Percentiles rank a stretch among this genome's conserved stretches.
These are phyloP conservation scores for Chrysochloris asiatica DNA, from an alignment of 2,113 vertebrate genomes.

Conservation along the genomic window DNA sequence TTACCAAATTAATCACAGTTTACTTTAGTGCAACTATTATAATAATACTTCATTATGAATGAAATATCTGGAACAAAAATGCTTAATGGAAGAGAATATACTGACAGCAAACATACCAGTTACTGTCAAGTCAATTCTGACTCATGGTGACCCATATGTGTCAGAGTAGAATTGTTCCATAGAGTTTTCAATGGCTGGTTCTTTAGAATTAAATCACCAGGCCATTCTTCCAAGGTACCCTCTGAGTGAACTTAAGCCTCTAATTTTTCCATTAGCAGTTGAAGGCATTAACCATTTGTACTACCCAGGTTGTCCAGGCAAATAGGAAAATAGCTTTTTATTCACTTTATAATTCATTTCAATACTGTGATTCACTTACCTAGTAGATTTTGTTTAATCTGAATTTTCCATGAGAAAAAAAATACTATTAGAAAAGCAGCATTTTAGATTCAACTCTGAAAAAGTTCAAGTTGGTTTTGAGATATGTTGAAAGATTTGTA, in stretches of 20 bases:
- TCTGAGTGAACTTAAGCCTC: not conserved
- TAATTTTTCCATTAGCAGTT: not conserved
- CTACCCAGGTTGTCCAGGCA: not conserved
- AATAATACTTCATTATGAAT: conserved; percentile 16
- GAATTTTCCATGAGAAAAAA: not conserved
- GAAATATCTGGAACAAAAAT: conserved; percentile 35
- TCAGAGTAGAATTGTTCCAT: not conserved
- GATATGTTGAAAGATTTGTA: conserved; percentile 33
- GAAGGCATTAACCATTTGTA: not conserved
- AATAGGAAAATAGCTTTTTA: conserved; percentile 11
- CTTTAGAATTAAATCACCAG: not conserved
- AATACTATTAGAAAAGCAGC: not conserved
- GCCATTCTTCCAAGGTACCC: not conserved
- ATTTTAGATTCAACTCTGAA: conserved; percentile 45
- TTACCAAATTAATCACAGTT: not conserved
- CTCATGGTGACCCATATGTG: not conserved
- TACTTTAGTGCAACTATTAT: conserved; percentile 11
- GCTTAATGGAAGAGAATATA: not conserved
- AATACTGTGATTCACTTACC: conserved; percentile 1
- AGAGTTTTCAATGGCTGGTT: not conserved
- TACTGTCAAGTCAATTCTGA: not conserved
- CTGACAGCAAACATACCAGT: not conserved
- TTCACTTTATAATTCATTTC: not conserved
- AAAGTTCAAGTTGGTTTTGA: conserved; percentile 39
- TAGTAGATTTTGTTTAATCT: not conserved